phyloP scores from a whole-genome alignment of 2,797 vertebrate species.

The Phaenicophaeus curvirostris region DNA sequence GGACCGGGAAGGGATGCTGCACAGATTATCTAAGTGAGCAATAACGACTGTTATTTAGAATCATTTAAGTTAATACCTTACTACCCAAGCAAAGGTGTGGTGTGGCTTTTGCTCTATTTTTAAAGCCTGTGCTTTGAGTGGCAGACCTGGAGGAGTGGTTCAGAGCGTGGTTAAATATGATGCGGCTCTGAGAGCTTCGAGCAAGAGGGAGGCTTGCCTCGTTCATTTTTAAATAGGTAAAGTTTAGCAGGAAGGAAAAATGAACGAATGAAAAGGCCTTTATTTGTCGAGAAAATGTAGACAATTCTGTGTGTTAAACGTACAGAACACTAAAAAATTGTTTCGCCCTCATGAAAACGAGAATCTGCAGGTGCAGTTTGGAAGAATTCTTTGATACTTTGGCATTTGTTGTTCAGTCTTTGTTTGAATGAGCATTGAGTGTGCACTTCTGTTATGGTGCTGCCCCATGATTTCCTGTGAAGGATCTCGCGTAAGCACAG shows the following conservation, averaged over 20 bases:
- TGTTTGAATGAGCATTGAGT: background rate
- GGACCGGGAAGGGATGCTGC: background rate
- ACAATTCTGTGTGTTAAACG: background rate
- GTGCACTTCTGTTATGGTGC: background rate
- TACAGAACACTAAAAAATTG: background rate
- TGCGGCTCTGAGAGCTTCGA: background rate
- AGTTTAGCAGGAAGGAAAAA: background rate
- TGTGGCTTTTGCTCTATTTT: background rate
- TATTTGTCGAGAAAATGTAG: background rate
- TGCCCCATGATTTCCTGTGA: background rate
- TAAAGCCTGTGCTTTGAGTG: background rate
- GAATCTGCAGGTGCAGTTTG: background rate
- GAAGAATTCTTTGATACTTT: background rate
- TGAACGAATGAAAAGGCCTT: background rate
- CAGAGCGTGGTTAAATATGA: background rate
- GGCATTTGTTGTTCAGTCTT: background rate
- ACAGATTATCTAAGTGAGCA: background rate
- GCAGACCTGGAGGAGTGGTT: background rate
- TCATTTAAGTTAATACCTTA: background rate
- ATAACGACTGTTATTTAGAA: background rate
- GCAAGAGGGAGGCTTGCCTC: background rate
- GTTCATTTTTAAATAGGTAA: background rate
- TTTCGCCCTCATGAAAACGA: background rate
- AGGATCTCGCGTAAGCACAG: background rate
- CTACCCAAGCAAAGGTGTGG: background rate